Evolutionary conservation across 2,888 invertebrate genomes (phyloP).

Genomic region (Coronaproctus castanopsis): DNA sequence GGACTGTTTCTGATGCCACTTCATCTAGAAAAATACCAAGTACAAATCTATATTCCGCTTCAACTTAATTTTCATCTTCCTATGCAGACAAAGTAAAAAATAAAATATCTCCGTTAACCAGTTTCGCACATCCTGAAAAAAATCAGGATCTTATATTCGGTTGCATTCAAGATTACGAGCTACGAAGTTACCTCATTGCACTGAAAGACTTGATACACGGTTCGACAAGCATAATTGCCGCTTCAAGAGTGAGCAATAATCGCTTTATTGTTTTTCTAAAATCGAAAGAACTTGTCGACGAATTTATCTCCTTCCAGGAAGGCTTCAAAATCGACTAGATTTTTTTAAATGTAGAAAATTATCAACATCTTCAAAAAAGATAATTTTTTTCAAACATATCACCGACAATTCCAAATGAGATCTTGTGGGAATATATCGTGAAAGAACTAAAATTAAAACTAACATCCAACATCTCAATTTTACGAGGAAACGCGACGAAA

Average conservation of each 20-base stretch:
- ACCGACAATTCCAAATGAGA: background rate
- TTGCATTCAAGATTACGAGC: too few species aligned
- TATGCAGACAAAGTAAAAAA: too few species aligned
- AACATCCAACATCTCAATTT: background rate
- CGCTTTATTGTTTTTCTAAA: background rate
- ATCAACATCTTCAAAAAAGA: background rate
- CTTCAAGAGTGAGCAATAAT: background rate
- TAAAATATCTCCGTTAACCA: too few species aligned
- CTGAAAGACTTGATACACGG: too few species aligned
- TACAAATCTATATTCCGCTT: too few species aligned
- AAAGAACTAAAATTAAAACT: background rate
- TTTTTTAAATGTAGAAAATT: background rate
- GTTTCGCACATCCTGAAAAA: too few species aligned
- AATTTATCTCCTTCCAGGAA: background rate
- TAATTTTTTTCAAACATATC: background rate
- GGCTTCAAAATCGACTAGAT: background rate
- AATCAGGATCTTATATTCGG: too few species aligned
- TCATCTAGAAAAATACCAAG: too few species aligned
- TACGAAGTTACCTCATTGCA: too few species aligned
- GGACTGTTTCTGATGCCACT: too few species aligned
- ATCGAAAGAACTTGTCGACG: background rate
- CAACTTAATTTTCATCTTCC: too few species aligned
- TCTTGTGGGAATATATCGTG: background rate
- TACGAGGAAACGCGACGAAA: background rate
- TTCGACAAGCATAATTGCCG: background rate